These are phyloP conservation scores for Aphyosemion australe DNA, from an alignment of 2,113 vertebrate species.

Conservation along the genomic window DNA sequence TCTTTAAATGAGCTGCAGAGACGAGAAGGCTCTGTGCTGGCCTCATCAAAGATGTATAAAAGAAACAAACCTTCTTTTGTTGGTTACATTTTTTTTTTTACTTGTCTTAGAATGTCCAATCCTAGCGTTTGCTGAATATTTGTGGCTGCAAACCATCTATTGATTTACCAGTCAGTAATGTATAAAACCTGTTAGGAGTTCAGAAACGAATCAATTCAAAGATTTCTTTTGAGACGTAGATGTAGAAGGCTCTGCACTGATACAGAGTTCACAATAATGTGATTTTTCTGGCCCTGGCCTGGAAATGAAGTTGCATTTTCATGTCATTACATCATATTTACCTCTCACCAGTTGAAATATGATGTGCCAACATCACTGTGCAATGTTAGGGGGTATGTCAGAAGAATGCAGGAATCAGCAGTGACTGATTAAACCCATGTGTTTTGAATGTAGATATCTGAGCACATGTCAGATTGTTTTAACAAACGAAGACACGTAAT, in stretches of 20 bases:
- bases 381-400: not conserved
- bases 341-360: not conserved
- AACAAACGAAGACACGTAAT: not conserved
- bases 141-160: not conserved
- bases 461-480: not conserved
- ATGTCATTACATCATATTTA: not conserved
- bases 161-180: not conserved
- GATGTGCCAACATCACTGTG: not conserved
- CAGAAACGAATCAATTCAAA: not conserved
- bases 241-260: not conserved
- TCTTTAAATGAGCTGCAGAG: conserved; percentile 44
- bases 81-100: not conserved
- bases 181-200: not conserved
- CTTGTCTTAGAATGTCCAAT: not conserved
- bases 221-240: not conserved
- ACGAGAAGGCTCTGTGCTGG: conserved; percentile 3
- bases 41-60: conserved; percentile 4
- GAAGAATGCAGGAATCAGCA: not conserved
- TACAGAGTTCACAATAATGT: not conserved
- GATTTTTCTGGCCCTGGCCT: not conserved
- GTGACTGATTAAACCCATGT: not conserved
- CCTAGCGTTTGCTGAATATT: not conserved
- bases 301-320: not conserved
- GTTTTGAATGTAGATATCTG: not conserved
- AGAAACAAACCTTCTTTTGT: not conserved